Conservation (phyloP, 2,113 vertebrate genomes). For the Oryzias javanicus region DNA sequence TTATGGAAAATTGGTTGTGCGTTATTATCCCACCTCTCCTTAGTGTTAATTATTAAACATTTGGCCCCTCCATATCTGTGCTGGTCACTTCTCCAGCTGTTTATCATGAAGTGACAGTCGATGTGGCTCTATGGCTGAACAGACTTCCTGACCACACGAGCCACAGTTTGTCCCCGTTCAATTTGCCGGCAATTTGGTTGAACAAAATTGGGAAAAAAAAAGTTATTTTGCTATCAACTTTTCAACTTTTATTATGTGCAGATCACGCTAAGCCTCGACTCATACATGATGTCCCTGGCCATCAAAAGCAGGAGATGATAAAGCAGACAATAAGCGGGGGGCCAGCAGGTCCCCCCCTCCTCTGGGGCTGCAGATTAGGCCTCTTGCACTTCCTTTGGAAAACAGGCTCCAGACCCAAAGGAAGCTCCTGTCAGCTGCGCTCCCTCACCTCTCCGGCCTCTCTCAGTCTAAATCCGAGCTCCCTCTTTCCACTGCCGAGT, state of each 20-base stretch:
- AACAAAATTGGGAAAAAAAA: conserved; percentile 29
- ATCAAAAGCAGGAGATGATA: conserved; percentile 74
- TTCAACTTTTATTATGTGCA: conserved; percentile 15
- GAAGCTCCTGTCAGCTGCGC: conserved; percentile 81
- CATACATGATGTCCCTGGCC: conserved; percentile 57
- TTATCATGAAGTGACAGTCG: conserved; percentile 62
- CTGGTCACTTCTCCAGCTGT: conserved; percentile 57
- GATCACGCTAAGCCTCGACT: conserved; percentile 21
- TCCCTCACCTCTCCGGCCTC: conserved; percentile 91
- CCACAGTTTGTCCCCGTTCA: conserved; percentile 60
- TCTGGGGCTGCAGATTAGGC: conserved; percentile 85
- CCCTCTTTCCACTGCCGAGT: conserved; percentile 72
- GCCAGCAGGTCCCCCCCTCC: conserved; percentile 76
- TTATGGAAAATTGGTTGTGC: conserved; percentile 14
- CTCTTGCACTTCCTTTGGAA: conserved; percentile 87
- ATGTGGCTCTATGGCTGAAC: conserved; percentile 55
- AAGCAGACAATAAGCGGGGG: conserved; percentile 86
- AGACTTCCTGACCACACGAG: conserved; percentile 64
- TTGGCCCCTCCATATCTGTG: too few species aligned
- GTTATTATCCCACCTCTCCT: too few species aligned
- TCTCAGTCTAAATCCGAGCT: conserved; percentile 48
- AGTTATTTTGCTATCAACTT: too few species aligned
- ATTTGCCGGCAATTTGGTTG: conserved; percentile 43
- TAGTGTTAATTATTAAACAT: too few species aligned
- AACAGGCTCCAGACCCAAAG: conserved; percentile 79